Conservation (phyloP, 2,113 vertebrate genomes). For the Trichomycterus rosablanca region DNA sequence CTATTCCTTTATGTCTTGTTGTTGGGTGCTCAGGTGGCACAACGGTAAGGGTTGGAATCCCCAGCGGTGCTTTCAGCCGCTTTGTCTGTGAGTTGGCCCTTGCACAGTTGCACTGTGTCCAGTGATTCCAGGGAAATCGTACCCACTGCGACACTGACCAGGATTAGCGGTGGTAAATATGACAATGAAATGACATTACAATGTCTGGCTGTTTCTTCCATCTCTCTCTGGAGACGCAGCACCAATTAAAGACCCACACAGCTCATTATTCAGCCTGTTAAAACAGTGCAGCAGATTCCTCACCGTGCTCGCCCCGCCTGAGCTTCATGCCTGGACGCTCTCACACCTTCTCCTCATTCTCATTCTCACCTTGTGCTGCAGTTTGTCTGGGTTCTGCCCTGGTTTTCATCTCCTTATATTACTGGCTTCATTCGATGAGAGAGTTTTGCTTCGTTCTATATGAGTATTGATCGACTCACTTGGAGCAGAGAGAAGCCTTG, state of each 20-base stretch:
- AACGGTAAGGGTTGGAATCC: too few relatives aligned
- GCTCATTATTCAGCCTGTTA: conserved; percentile 22
- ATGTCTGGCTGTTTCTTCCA: too few relatives aligned
- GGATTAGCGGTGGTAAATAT: too few relatives aligned
- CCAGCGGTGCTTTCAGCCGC: too few relatives aligned
- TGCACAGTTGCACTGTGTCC: too few relatives aligned
- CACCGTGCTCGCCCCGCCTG: neutral
- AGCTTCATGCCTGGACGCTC: neutral
- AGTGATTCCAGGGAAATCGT: too few relatives aligned
- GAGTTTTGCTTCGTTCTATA: neutral
- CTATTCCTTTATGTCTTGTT: too few relatives aligned
- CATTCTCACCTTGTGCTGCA: conserved; percentile 29
- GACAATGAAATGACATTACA: too few relatives aligned
- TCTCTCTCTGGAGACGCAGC: conserved; percentile 5
- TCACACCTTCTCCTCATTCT: conserved; percentile 20
- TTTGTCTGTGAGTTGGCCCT: too few relatives aligned
- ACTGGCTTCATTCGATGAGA: neutral
- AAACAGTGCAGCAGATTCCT: neutral
- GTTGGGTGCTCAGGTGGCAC: too few relatives aligned
- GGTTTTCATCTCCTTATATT: neutral
- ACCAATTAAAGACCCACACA: conserved; percentile 38
- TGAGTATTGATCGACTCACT: neutral
- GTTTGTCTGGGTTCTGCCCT: conserved; percentile 2
- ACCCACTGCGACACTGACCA: too few relatives aligned
- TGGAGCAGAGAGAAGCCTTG: neutral